Evolutionary conservation across 2,113 vertebrate genomes (phyloP), one percentile per base, ranked within the genome.

Genomic region (Muntiacus reevesi): DNA sequence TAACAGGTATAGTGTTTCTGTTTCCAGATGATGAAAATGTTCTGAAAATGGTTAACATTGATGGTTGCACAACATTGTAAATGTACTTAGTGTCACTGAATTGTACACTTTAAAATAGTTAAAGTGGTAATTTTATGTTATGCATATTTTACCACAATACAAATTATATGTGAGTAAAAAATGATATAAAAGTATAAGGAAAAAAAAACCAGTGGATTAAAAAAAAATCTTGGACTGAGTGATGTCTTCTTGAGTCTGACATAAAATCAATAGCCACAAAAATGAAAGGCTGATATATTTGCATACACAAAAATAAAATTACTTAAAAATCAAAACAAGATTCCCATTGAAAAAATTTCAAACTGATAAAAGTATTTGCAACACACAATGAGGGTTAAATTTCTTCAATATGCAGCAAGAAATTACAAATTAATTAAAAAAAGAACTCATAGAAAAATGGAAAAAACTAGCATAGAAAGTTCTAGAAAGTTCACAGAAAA

Each of bases 201-300:
- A 59, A 62, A 76, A 81, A n/a, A n/a, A 2, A 67, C 78, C 2
- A 83, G n/a, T 59, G 62, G 91, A 83, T 87, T 19, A 8, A 64
- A 90, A 92, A 95, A 64, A 57, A 67, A 25, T 57, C n/a, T 93
- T 74, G 25, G 43, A 52, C 12, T 60, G 45, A 62, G 30, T 55
- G 5, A 89, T 96, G 19, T 16, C 64, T 84, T 92, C 87, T 36
- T 95, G 36, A 86, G 33, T 62, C 45, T 67, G 45, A 95, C 14
- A 85, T 71, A 92, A 93, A 95, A 91, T 5, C 23, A 67, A 23
- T 4, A 93, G 28, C 21, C 33, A 90, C 25, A 93, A 92, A 94
- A 87, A 64, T 87, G 67, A 94, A 86, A 85, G 27, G 28, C 16
- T 97, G 40, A 87, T 87, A n/a, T 52, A 93, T 40, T 67, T 95